These are phyloP conservation scores for Nanorana parkeri DNA, from an alignment of 2,113 vertebrate species.

Conservation along the genomic window DNA sequence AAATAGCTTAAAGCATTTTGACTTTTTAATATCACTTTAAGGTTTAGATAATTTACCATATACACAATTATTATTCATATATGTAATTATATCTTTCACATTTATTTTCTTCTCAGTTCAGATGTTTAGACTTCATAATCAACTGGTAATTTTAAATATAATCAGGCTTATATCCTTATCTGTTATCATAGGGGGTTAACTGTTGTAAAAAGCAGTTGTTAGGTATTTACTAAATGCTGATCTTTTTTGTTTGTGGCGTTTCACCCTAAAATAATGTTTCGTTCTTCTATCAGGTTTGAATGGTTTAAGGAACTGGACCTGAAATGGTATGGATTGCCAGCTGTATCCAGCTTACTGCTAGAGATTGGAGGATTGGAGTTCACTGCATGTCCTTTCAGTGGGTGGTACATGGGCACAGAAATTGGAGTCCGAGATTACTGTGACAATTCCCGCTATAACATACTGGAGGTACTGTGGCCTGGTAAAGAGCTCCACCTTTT, in stretches of 20 bases:
- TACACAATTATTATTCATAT: no score
- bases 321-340: conserved; percentile 94
- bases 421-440: conserved; percentile 97
- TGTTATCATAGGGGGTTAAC: no score
- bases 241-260: neutral
- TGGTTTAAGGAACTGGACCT: conserved; percentile 94
- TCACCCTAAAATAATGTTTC: neutral
- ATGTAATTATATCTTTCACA: no score
- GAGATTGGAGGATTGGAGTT: conserved; percentile 96
- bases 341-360: conserved; percentile 94
- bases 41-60: no score
- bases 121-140: no score
- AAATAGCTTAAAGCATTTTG: no score
- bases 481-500: conserved; percentile 57
- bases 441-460: conserved; percentile 94
- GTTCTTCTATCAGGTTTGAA: conserved; percentile 77
- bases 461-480: conserved; percentile 84
- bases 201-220: no score
- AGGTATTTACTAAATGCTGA: no score
- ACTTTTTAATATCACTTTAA: no score
- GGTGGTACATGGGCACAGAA: conserved; percentile 99
- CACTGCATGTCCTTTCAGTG: conserved; percentile 92
- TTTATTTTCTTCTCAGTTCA: no score
- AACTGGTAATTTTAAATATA: no score
- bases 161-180: no score